Base-by-base conservation (phyloP, 2,797 vertebrate species). In the Stomatorhinus walkeri region DNA sequence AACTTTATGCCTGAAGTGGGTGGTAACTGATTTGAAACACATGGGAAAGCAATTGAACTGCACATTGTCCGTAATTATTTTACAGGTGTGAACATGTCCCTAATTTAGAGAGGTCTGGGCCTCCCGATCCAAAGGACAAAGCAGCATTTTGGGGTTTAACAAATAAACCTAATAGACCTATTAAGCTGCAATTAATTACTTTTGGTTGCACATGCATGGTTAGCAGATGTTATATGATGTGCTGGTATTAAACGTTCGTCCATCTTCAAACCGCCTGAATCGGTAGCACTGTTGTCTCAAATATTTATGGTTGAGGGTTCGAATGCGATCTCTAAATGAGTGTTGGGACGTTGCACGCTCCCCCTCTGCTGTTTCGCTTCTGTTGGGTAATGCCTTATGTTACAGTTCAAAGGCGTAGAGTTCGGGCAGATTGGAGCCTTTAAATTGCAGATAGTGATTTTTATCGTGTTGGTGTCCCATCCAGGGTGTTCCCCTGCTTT, bases 11-110 rank as follows among this genome's bases (percentile, higher is more conserved):
- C 36, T 64, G 54, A 24, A 87, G 52, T 48, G 52, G 85, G 32
- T 36, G 24, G 52, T 40, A 87, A 32, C 52, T 87, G 85, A 87
- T 87, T 10, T 19, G 51, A 86, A 56, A 86, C 85, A 86, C 51
- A 24, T 86, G 84, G 84, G 49, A 52, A 56, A 54, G 49, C 24
- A 19, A 51, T 36, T 86, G 48, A 86, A 86, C 51, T 86, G 9
- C 24, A 36, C 51, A 86, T 51, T 52, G 85, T 81, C 24, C 40
- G 85, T 10, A 56, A 52, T 56, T 40, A 56, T 51, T 56, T 40
- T 87, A 59, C 52, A 87, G 85, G 51, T 87, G 85, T 59, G 51
- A 87, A 56, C 52, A 56, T 56, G 52, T 87, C 14, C 51, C 52
- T 56, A 43, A 56, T 87, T 87, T 40, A 87, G 7, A 46, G 46